phyloP scores from a whole-genome alignment of 2,797 vertebrate genomes.

The Coilia nasus region DNA sequence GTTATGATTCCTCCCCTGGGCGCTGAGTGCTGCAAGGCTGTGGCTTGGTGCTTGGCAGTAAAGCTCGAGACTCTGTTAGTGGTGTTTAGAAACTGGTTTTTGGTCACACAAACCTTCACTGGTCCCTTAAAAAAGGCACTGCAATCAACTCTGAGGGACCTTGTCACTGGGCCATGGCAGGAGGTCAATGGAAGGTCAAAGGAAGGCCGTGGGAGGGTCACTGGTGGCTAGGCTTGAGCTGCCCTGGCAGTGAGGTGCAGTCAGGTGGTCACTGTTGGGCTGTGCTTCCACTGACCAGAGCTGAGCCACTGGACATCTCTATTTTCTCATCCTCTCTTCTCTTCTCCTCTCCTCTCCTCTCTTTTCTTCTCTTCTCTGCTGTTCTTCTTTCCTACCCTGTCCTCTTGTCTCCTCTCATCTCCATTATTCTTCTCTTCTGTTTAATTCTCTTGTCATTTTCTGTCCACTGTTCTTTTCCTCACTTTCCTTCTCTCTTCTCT shows the following conservation, averaged over 20 bases:
- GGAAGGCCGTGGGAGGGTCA: neutral
- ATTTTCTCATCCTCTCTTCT: neutral
- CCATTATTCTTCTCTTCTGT: too few species aligned
- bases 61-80: too few species aligned
- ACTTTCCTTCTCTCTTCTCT: neutral
- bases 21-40: too few species aligned
- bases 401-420: conserved; percentile 1
- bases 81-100: neutral
- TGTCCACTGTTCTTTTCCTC: neutral
- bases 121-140: neutral
- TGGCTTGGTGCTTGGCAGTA: too few species aligned
- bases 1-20: too few species aligned
- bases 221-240: conserved; percentile 61
- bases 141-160: neutral
- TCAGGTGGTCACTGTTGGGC: conserved; percentile 59
- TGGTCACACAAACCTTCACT: neutral
- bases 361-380: neutral
- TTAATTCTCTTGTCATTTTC: too few species aligned
- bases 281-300: conserved; percentile 67
- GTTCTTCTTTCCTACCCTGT: neutral
- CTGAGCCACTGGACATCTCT: conserved; percentile 29
- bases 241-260: conserved; percentile 63
- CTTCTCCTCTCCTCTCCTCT: neutral
- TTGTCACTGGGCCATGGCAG: too few species aligned
- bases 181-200: too few species aligned